phyloP scores from a whole-genome alignment of 1,140 invertebrate genomes.

The Scaptomyza hsui region DNA sequence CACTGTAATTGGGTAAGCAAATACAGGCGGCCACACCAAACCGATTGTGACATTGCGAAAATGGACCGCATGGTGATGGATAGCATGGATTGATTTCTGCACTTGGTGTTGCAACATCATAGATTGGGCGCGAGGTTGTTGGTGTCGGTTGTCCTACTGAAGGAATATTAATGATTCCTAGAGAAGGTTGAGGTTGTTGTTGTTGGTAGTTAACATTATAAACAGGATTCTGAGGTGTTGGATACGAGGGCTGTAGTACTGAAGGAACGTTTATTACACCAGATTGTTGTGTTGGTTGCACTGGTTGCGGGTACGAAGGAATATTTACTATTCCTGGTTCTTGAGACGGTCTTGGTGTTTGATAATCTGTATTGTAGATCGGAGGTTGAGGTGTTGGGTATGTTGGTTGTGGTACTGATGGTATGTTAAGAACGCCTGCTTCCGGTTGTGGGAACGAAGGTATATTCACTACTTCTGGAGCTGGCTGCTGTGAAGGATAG shows the following conservation, averaged over 20 bases:
- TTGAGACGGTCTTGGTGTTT: background rate
- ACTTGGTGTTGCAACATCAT: constrained; percentile 86
- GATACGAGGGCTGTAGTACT: background rate
- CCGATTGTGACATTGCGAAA: constrained; percentile 87
- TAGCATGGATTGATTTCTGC: constrained; percentile 85
- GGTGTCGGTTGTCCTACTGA: constrained; percentile 18
- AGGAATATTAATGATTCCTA: constrained; percentile 50
- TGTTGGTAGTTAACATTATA: constrained; percentile 83
- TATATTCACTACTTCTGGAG: constrained; percentile 85
- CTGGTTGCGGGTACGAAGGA: constrained; percentile 36
- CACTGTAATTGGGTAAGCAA: constrained; percentile 86
- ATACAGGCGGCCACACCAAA: constrained; percentile 87
- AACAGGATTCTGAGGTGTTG: constrained; percentile 21
- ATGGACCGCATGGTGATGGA: constrained; percentile 90
- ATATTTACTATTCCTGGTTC: constrained; percentile 87
- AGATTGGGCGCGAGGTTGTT: constrained; percentile 61
- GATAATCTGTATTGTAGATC: constrained; percentile 14
- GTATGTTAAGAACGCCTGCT: constrained; percentile 43
- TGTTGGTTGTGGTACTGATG: constrained; percentile 13
- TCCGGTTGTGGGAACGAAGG: constrained; percentile 32
- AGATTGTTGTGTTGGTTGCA: constrained; percentile 1
- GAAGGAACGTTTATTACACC: constrained; percentile 52
- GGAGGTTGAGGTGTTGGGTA: constrained; percentile 21
- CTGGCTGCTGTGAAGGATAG: constrained; percentile 8
- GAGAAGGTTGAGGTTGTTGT: constrained; percentile 2